Conservation (phyloP, 2,888 invertebrate species). For the Cryptosula pallasiana region DNA sequence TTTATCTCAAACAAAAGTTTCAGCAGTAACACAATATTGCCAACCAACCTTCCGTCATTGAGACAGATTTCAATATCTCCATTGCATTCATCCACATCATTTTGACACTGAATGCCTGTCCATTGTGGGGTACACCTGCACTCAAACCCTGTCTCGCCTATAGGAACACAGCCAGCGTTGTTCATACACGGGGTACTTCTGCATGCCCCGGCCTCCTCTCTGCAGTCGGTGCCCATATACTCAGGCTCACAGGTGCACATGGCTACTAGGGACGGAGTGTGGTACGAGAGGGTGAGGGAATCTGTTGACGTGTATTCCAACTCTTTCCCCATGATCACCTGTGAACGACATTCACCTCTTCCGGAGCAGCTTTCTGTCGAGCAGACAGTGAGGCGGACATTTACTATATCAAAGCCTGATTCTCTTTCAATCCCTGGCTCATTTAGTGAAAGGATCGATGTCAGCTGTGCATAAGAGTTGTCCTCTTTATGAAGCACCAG, state of each 20-base stretch:
- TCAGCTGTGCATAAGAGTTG: constrained; percentile 50
- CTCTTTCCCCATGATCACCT: neutral
- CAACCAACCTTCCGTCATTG: constrained; percentile 65
- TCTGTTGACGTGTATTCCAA: constrained; percentile 7
- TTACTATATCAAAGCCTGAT: constrained; percentile 32
- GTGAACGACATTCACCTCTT: neutral
- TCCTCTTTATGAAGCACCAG: constrained; percentile 58
- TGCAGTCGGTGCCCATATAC: constrained; percentile 84
- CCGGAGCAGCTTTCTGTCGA: neutral
- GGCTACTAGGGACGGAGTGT: neutral
- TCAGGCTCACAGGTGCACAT: constrained; percentile 80
- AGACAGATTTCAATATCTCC: constrained; percentile 80
- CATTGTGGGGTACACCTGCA: constrained; percentile 40
- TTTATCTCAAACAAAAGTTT: no score
- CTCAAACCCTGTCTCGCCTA: constrained; percentile 19
- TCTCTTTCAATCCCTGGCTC: constrained; percentile 32
- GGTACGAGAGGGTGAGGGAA: constrained; percentile 4
- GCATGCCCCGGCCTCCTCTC: constrained; percentile 78
- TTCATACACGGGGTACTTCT: constrained; percentile 86
- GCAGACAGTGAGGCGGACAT: neutral
- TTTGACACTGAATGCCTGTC: constrained; percentile 37
- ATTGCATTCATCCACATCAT: constrained; percentile 59
- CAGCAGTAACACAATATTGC: no score
- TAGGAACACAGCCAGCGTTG: constrained; percentile 69
- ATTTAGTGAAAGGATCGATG: constrained; percentile 29